A percentile compares a stretch with the other conserved stretches of the same genome.
phyloP scores from a whole-genome alignment of 2,888 invertebrate genomes.

The Epistrophe grossulariae region DNA sequence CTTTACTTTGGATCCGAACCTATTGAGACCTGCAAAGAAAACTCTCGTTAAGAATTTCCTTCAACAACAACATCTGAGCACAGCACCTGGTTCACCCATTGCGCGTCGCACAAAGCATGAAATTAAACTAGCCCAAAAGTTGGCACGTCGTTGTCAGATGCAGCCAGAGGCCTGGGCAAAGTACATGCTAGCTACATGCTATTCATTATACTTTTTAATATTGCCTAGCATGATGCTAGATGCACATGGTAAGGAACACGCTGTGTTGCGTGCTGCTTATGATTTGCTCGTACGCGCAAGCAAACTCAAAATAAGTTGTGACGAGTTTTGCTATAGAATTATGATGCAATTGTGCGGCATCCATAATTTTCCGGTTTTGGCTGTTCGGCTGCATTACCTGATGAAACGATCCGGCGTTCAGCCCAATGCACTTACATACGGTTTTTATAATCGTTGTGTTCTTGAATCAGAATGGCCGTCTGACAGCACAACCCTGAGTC shows the following conservation, averaged over 20 bases:
- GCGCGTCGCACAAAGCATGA: conserved; percentile 97
- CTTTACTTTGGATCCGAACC: conserved; percentile 87
- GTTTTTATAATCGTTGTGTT: conserved; percentile 92
- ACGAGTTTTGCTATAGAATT: conserved; percentile 98
- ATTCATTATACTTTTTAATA: conserved; percentile 97
- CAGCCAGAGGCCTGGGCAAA: conserved; percentile 96
- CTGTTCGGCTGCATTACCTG: conserved; percentile 94
- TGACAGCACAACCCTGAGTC: conserved; percentile 89
- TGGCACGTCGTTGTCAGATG: conserved; percentile 86
- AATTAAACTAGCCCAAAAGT: conserved; percentile 93
- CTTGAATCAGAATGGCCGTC: conserved; percentile 98
- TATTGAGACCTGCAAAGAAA: conserved; percentile 84
- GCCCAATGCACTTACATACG: conserved; percentile 99
- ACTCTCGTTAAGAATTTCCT: conserved; percentile 80
- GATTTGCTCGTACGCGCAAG: conserved; percentile 95
- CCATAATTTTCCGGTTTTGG: conserved; percentile 96
- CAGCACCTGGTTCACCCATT: conserved; percentile 93
- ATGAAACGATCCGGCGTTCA: conserved; percentile 97
- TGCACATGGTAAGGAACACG: conserved; percentile 89
- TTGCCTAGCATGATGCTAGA: conserved; percentile 93
- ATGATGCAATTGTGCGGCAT: conserved; percentile 99
- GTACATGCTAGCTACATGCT: conserved; percentile 93
- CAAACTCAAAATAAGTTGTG: conserved; percentile 92
- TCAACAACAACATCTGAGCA: conserved; percentile 82
- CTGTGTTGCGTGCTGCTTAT: conserved; percentile 91